Percentiles rank a stretch among this genome's conserved stretches.
phyloP scores from a whole-genome alignment of 2,113 vertebrate species.

The Neopipo cinnamomea region DNA sequence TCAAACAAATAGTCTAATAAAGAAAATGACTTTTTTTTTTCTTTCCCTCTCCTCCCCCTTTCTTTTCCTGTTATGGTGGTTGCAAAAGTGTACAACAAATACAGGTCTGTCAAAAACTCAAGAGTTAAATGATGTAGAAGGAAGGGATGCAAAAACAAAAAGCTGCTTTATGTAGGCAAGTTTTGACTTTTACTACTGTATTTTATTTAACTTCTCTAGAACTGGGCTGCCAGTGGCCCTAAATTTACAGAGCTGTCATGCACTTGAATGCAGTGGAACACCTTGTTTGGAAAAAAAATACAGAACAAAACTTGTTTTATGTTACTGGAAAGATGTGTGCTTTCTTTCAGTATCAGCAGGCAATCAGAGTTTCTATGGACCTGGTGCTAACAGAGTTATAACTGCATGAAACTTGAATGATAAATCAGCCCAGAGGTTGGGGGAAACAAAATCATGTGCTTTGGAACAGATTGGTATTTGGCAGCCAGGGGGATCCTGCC shows the following conservation, averaged over 20 bases:
- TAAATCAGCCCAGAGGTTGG: not conserved
- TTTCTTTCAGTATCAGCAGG: constrained; percentile 18
- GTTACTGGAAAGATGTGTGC: constrained; percentile 8
- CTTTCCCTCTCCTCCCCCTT: too few species aligned
- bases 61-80: not conserved
- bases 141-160: not conserved
- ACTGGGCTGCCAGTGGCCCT: not conserved
- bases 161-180: not conserved
- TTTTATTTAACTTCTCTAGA: not conserved
- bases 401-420: not conserved
- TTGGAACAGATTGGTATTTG: not conserved
- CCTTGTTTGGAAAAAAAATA: constrained; percentile 10
- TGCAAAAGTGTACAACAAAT: not conserved
- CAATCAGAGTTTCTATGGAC: not conserved
- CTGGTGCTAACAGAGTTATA: constrained; percentile 47
- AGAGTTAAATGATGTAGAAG: not conserved
- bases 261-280: not conserved
- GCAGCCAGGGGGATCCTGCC: not conserved
- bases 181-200: not conserved
- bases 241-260: not conserved
- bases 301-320: not conserved
- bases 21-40: not conserved
- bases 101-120: not conserved
- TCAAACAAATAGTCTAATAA: not conserved
- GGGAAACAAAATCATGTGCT: not conserved